Evolutionary conservation across 2,113 vertebrate species (phyloP).

Genomic region (Daubentonia madagascariensis): DNA sequence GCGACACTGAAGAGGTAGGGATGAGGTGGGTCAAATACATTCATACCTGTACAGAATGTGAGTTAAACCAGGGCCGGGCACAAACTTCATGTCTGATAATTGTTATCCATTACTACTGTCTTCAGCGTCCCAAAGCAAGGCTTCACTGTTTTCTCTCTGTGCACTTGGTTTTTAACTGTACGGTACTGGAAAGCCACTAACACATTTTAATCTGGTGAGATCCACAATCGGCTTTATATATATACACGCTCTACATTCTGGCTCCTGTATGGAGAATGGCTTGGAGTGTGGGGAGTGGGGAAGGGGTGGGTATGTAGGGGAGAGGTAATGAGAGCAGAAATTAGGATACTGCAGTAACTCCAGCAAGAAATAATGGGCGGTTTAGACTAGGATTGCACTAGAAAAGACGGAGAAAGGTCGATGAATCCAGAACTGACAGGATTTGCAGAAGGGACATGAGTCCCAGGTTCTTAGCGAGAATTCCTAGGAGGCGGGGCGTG

Average conservation of each 20-base stretch:
- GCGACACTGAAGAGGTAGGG: neutral
- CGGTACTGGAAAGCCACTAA: neutral
- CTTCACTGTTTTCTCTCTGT: neutral
- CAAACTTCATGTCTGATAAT: neutral
- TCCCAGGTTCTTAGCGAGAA: neutral
- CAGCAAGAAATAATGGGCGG: neutral
- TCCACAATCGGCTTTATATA: neutral
- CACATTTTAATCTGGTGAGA: neutral
- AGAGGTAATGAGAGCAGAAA: neutral
- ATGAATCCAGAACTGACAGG: neutral
- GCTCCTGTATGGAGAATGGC: neutral
- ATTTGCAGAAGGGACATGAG: neutral
- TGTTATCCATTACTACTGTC: neutral
- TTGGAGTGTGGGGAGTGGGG: neutral
- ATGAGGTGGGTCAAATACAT: neutral
- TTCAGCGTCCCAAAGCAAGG: neutral
- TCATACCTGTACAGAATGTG: accelerated
- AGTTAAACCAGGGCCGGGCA: neutral
- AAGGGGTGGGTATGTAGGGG: accelerated
- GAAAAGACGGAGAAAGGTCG: neutral
- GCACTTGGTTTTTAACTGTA: neutral
- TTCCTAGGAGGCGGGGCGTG: neutral
- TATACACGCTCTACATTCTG: neutral
- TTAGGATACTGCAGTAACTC: neutral
- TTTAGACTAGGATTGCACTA: neutral